Evolutionary conservation across 2,888 invertebrate genomes (phyloP).

Genomic region (Xanthia togata): DNA sequence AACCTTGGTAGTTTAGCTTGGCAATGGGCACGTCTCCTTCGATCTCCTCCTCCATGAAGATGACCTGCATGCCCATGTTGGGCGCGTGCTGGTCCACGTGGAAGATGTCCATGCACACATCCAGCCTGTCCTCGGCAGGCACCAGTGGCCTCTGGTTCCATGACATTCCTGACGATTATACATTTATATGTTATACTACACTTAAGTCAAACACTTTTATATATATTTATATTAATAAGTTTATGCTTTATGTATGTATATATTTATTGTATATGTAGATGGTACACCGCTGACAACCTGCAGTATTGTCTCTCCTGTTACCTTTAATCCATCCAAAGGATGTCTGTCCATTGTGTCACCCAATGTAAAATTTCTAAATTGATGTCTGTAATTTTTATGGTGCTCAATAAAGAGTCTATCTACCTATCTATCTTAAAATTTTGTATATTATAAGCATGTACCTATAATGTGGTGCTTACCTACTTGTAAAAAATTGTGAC

Average conservation of each 20-base stretch:
- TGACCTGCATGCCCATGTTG: conserved; percentile 91
- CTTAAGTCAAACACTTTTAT: neutral
- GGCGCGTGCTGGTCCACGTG: conserved; percentile 84
- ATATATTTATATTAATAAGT: no score
- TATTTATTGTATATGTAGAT: no score
- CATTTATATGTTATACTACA: neutral
- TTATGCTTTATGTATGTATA: no score
- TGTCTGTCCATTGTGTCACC: no score
- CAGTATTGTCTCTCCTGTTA: no score
- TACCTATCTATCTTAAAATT: neutral
- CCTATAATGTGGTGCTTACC: neutral
- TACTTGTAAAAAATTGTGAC: neutral
- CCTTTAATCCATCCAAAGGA: no score
- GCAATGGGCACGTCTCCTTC: conserved; percentile 83
- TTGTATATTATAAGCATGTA: neutral
- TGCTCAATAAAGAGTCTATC: no score
- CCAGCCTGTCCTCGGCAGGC: conserved; percentile 78
- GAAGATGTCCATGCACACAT: conserved; percentile 83
- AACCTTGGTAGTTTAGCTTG: conserved; percentile 85
- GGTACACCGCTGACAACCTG: no score
- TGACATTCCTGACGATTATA: conserved; percentile 65
- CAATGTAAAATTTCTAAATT: no score
- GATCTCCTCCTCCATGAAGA: conserved; percentile 87
- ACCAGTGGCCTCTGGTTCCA: conserved; percentile 81
- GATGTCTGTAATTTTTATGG: no score